These are phyloP conservation scores for Tryphoninae sp. DNA, from an alignment of 2,888 invertebrate species.

Conservation along the genomic window DNA sequence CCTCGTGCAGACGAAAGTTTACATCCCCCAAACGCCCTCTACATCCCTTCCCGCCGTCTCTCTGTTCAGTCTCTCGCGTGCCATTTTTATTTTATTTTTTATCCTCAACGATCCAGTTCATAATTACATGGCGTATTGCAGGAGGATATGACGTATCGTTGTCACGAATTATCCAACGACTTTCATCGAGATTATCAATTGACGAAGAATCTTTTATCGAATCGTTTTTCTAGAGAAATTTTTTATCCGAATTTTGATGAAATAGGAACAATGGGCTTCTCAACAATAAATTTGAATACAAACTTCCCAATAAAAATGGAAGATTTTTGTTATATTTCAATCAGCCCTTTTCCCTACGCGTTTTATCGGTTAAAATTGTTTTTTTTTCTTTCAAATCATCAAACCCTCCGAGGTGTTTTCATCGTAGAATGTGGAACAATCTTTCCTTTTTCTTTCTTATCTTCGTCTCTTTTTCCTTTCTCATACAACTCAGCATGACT, in stretches of 20 bases:
- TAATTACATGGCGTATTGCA: conserved; percentile 43
- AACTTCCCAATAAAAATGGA: too few relatives aligned
- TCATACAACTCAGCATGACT: conserved; percentile 33
- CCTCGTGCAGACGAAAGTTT: conserved; percentile 53
- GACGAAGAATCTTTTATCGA: not conserved
- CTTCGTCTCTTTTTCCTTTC: not conserved
- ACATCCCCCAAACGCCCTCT: conserved; percentile 28
- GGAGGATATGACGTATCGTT: not conserved
- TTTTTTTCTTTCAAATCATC: conserved; percentile 21
- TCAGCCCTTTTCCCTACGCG: not conserved
- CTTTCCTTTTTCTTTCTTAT: not conserved
- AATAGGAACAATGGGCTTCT: not conserved
- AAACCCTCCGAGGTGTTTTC: not conserved
- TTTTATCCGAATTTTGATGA: not conserved
- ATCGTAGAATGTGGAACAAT: conserved; percentile 25
- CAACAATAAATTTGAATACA: too few relatives aligned
- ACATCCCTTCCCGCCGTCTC: not conserved
- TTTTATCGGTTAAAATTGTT: not conserved
- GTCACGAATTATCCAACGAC: conserved; percentile 29
- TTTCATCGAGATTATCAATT: not conserved
- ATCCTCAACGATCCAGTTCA: conserved; percentile 44
- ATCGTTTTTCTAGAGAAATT: not conserved
- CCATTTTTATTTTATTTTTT: conserved; percentile 1
- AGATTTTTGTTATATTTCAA: not conserved
- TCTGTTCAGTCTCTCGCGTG: conserved; percentile 1